Evolutionary conservation across 2,888 invertebrate genomes (phyloP).

Genomic region (Seira sanloemensis): DNA sequence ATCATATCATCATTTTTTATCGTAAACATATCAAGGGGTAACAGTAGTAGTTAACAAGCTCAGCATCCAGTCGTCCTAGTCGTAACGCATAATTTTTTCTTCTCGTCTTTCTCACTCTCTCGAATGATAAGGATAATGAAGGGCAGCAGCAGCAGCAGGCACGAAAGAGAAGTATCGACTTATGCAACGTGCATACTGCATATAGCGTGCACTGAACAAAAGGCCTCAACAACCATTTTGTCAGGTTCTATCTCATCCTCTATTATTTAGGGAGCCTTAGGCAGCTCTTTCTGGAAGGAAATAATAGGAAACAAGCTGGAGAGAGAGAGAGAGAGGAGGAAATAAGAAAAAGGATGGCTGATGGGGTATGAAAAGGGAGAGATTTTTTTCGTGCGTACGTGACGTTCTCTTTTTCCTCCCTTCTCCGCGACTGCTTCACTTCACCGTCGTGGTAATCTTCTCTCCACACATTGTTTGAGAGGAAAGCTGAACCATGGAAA

Average conservation of each 20-base stretch:
- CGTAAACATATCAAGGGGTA: slow-evolving; percentile 41
- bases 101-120: not conserved
- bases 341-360: not conserved
- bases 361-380: slow-evolving; percentile 20
- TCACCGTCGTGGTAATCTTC: not conserved
- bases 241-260: slow-evolving; percentile 40
- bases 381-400: slow-evolving; percentile 60
- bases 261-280: slow-evolving; percentile 40
- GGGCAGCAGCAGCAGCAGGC: not conserved
- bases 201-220: slow-evolving; percentile 38
- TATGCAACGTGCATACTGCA: not conserved
- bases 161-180: not conserved
- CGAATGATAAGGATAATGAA: not conserved
- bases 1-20: not conserved
- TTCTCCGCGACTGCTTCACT: not conserved
- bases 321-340: slow-evolving; percentile 21
- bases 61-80: not conserved
- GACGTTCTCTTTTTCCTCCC: slow-evolving; percentile 34
- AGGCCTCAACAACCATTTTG: slow-evolving; percentile 52
- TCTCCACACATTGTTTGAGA: not conserved
- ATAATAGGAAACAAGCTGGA: slow-evolving; percentile 3
- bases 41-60: slow-evolving; percentile 30
- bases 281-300: slow-evolving; percentile 18
- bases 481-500: not conserved
- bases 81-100: not conserved